Evolutionary conservation across 1,140 invertebrate species (phyloP).

Genomic region (Oryctes rhinoceros): DNA sequence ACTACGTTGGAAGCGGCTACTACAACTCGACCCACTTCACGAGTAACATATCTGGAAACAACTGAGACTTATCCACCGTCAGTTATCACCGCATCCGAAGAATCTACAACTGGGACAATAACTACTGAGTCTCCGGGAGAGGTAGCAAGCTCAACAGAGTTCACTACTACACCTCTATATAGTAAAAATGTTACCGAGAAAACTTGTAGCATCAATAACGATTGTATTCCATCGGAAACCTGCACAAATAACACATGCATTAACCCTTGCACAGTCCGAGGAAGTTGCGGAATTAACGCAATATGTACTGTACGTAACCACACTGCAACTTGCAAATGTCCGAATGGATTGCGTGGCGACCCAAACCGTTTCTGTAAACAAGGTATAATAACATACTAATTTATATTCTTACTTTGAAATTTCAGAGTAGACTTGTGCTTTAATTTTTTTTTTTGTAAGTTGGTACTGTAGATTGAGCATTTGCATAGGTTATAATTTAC

Average conservation of each 20-base stretch:
- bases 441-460: background rate
- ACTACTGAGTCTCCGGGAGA: too few species aligned
- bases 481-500: constrained; percentile 30
- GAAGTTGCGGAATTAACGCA: constrained; percentile 74
- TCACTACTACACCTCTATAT: constrained; percentile 43
- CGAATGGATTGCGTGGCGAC: constrained; percentile 64
- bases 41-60: too few species aligned
- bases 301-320: constrained; percentile 76
- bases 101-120: too few species aligned
- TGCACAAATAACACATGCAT: constrained; percentile 76
- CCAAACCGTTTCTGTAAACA: constrained; percentile 57
- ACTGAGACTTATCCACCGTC: too few species aligned
- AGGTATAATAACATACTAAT: constrained; percentile 54
- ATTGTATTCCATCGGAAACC: constrained; percentile 72
- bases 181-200: background rate
- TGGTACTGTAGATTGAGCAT: background rate
- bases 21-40: too few species aligned
- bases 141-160: constrained; percentile 40
- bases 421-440: constrained; percentile 14
- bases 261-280: constrained; percentile 73
- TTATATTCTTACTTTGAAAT: constrained; percentile 18
- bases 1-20: too few species aligned
- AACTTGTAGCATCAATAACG: constrained; percentile 69
- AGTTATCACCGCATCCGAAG: too few species aligned
- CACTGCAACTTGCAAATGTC: constrained; percentile 75